phyloP scores from a whole-genome alignment of 1,140 invertebrate species.

The Tetramorium parvispinum region DNA sequence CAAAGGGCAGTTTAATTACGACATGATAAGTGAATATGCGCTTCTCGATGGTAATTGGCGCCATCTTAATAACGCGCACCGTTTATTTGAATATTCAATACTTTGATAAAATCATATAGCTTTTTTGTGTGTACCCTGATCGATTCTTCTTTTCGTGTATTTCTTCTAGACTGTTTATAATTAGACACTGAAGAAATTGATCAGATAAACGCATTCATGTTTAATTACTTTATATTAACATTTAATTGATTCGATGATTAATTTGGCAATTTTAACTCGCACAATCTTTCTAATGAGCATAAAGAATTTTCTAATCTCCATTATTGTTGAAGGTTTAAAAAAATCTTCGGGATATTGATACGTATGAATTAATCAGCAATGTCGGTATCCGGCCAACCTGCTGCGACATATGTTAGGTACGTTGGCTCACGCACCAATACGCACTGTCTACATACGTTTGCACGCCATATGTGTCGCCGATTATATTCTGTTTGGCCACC shows the following conservation, averaged over 20 bases:
- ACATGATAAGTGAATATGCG: conserved; percentile 29
- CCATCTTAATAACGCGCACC: conserved; percentile 20
- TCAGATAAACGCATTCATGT: not conserved
- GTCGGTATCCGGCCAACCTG: conserved; percentile 67
- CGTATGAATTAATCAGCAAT: conserved; percentile 29
- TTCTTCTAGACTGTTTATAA: conserved; percentile 7
- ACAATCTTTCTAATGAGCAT: not conserved
- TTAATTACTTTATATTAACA: not conserved
- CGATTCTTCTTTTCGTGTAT: not conserved
- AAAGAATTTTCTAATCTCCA: not conserved
- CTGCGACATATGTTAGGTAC: conserved; percentile 68
- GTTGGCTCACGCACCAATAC: conserved; percentile 64
- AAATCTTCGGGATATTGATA: conserved; percentile 7
- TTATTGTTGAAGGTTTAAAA: not conserved
- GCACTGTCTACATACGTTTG: conserved; percentile 43
- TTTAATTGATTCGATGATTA: not conserved
- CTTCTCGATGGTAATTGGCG: not conserved
- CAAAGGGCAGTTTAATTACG: conserved; percentile 35
- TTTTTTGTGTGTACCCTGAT: not conserved
- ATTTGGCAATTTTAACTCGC: not conserved
- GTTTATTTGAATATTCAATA: conserved; percentile 29
- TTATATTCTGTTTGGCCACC: conserved; percentile 65
- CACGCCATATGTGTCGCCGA: conserved; percentile 62
- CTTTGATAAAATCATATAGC: not conserved
- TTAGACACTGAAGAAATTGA: not conserved